Evolutionary conservation across 2,888 invertebrate species (phyloP).

Genomic region (Eupithecia centaureata): DNA sequence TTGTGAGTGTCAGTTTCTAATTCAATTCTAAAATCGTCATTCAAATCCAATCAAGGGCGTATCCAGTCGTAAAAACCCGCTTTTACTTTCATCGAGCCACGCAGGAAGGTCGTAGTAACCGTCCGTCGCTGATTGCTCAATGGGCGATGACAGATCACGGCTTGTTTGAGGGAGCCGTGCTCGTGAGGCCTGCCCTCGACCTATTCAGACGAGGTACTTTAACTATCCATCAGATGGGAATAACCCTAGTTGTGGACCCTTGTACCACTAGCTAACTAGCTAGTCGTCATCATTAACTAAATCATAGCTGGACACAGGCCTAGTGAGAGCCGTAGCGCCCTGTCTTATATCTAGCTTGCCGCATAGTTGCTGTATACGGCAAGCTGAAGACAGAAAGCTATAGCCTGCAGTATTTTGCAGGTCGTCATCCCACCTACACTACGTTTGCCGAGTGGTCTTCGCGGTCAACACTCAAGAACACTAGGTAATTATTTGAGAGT

Average conservation of each 20-base stretch:
- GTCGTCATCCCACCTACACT: too few relatives aligned
- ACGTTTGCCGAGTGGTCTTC: too few relatives aligned
- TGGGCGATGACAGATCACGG: slow-evolving; percentile 30
- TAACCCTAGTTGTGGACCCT: background rate
- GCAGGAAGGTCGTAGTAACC: slow-evolving; percentile 35
- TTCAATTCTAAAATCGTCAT: background rate
- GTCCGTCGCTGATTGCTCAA: slow-evolving; percentile 37
- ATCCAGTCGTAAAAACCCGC: slow-evolving; percentile 7
- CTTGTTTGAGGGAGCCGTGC: slow-evolving; percentile 12
- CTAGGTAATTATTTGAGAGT: too few relatives aligned
- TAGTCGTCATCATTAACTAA: too few relatives aligned
- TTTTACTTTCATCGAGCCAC: slow-evolving; percentile 35
- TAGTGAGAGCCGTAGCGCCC: too few relatives aligned
- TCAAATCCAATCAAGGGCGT: slow-evolving; percentile 6
- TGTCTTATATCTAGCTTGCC: too few relatives aligned
- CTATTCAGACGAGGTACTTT: background rate
- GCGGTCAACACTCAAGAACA: too few relatives aligned
- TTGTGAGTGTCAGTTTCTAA: background rate
- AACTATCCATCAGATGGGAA: slow-evolving; percentile 1
- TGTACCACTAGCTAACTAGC: background rate
- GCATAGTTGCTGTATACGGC: too few relatives aligned
- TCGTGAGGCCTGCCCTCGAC: slow-evolving; percentile 1
- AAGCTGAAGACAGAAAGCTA: too few relatives aligned
- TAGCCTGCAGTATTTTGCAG: too few relatives aligned
- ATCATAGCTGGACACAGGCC: too few relatives aligned